These are phyloP conservation scores for Teleogryllus occipitalis DNA, from an alignment of 1,140 invertebrate genomes.

Conservation along the genomic window DNA sequence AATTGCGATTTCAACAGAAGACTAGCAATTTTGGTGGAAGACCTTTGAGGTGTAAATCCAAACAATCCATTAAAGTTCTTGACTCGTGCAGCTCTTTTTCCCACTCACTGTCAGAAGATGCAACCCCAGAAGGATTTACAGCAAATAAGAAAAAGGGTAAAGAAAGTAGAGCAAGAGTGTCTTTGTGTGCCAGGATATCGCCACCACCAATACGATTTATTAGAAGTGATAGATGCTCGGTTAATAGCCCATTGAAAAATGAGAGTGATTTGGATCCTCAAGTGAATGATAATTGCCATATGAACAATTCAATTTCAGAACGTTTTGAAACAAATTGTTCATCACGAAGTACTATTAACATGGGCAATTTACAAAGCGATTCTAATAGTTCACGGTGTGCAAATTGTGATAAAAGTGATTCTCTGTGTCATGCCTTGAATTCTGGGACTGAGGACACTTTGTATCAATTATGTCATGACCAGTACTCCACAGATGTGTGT, in stretches of 20 bases:
- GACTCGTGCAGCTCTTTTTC: constrained; percentile 10
- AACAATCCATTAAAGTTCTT: constrained; percentile 15
- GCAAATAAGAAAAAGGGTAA: neutral
- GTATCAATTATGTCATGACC: neutral
- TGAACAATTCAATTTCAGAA: neutral
- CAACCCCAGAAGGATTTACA: constrained; percentile 7
- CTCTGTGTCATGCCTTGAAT: constrained; percentile 6
- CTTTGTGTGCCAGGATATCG: neutral
- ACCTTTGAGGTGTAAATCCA: constrained; percentile 19
- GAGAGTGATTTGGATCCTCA: neutral
- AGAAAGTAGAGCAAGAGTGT: neutral
- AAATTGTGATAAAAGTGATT: constrained; percentile 5
- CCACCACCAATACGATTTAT: constrained; percentile 14
- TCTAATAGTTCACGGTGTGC: neutral
- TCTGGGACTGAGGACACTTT: neutral
- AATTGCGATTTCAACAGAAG: constrained; percentile 15
- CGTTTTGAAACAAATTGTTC: neutral
- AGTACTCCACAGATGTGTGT: neutral
- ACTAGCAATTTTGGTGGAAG: constrained; percentile 9
- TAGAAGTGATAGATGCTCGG: neutral
- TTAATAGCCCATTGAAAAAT: constrained; percentile 4
- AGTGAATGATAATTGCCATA: constrained; percentile 7
- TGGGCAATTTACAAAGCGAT: neutral
- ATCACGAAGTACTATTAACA: neutral
- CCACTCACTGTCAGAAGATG: neutral